These are phyloP conservation scores for Sialia sialis DNA, from an alignment of 2,113 vertebrate genomes.

Conservation along the genomic window DNA sequence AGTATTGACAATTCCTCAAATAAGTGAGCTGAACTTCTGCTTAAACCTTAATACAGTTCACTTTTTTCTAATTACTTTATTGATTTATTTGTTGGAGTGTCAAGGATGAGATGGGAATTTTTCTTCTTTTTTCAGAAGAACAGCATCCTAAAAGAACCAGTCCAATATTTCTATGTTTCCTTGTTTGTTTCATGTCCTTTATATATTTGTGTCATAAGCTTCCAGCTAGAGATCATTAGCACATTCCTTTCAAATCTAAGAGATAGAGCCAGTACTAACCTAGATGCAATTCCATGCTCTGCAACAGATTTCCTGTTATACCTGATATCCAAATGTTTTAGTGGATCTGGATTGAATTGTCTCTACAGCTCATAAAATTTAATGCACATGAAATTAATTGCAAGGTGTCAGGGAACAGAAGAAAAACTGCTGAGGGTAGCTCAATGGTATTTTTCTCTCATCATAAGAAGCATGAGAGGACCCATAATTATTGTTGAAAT, in stretches of 20 bases:
- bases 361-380: slow-evolving; percentile 19
- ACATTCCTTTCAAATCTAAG: background rate
- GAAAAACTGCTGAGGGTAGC: background rate
- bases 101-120: background rate
- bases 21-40: background rate
- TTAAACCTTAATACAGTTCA: background rate
- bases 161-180: background rate
- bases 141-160: background rate
- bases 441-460: background rate
- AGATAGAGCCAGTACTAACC: background rate
- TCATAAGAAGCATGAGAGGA: background rate
- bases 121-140: background rate
- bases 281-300: background rate
- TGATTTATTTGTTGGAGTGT: background rate
- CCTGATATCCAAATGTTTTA: background rate
- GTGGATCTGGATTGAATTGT: background rate
- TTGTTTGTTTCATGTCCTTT: background rate
- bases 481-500: background rate
- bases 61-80: background rate
- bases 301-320: background rate
- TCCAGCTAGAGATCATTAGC: background rate
- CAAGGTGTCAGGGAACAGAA: background rate
- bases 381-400: background rate
- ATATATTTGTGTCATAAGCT: background rate
- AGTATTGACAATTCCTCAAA: background rate